These are phyloP conservation scores for Enteromius treurensis DNA, from an alignment of 2,797 vertebrate genomes.

Conservation along the genomic window DNA sequence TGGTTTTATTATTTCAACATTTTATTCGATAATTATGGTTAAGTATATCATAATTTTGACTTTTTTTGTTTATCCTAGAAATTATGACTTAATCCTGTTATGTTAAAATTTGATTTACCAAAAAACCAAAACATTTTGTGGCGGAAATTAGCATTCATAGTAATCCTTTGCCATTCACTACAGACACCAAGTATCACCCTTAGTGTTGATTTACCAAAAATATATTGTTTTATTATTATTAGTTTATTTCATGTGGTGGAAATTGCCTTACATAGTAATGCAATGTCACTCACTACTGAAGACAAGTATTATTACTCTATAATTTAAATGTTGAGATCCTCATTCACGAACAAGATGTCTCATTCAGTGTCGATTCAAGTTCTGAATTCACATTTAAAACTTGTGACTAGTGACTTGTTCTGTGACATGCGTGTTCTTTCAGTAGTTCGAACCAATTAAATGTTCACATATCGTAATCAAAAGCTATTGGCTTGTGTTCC, in stretches of 20 bases:
- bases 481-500: not conserved
- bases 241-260: not conserved
- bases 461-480: not conserved
- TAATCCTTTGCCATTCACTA: not conserved
- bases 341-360: not conserved
- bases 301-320: not conserved
- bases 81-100: not conserved
- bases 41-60: not conserved
- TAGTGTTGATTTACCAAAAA: too few species aligned
- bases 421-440: not conserved
- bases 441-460: not conserved
- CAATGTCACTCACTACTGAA: not conserved
- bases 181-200: not conserved
- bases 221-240: too few species aligned
- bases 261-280: not conserved
- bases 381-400: not conserved
- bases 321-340: not conserved
- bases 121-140: not conserved
- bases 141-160: not conserved
- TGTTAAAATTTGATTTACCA: not conserved
- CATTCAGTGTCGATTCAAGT: not conserved
- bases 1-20: not conserved
- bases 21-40: not conserved
- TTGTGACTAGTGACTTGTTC: not conserved
- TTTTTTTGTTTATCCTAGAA: not conserved